A percentile compares a stretch with the other conserved stretches of the same genome.
phyloP scores from a whole-genome alignment of 2,888 invertebrate genomes.

The Stenodera caucasica region DNA sequence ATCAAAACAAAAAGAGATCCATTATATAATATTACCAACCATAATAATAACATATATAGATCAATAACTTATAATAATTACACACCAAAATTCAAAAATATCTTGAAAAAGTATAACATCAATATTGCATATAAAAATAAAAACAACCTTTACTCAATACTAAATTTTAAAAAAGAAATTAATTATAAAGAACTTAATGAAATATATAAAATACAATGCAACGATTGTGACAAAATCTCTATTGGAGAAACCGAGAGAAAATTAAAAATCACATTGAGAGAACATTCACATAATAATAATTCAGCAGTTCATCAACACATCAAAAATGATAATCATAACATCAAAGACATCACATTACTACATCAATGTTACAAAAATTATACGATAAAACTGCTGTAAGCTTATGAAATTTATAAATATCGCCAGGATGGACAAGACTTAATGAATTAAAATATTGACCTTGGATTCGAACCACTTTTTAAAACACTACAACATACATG shows the following conservation, averaged over 20 bases:
- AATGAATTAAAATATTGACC: too few relatives aligned
- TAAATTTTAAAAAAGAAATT: background rate
- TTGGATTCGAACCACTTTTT: too few relatives aligned
- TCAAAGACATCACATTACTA: slow-evolving; percentile 59
- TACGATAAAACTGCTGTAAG: background rate
- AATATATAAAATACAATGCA: background rate
- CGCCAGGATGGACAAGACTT: too few relatives aligned
- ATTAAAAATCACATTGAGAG: background rate
- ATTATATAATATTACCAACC: background rate
- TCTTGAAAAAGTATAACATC: background rate
- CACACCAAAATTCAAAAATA: background rate
- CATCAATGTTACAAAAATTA: background rate
- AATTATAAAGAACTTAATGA: background rate
- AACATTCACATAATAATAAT: slow-evolving; percentile 4
- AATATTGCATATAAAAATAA: background rate
- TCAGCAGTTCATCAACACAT: slow-evolving; percentile 34
- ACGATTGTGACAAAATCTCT: background rate
- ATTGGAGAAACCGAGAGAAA: background rate
- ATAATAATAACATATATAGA: background rate
- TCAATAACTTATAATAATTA: background rate
- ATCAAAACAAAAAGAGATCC: background rate
- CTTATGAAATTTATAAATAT: background rate
- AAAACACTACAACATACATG: too few relatives aligned
- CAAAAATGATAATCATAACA: too few relatives aligned
- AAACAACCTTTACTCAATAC: too few relatives aligned